These are phyloP conservation scores for Hylomyscus alleni DNA, from an alignment of 2,797 vertebrate genomes.

Conservation along the genomic window DNA sequence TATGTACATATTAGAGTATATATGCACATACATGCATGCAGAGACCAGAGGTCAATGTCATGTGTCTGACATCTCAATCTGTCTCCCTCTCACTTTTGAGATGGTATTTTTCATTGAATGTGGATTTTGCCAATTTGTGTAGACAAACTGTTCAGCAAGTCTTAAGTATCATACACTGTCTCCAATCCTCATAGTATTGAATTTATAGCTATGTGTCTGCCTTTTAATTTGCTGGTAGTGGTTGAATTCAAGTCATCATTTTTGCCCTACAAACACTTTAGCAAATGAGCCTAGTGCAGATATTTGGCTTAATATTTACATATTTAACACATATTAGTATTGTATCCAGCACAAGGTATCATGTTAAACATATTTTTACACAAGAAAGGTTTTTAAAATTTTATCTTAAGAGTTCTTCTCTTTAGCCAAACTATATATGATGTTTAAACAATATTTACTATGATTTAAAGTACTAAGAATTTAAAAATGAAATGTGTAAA, in stretches of 20 bases:
- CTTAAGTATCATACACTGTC: not conserved
- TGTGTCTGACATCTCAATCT: not conserved
- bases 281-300: not conserved
- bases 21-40: not conserved
- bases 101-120: not conserved
- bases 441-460: not conserved
- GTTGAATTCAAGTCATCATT: not conserved
- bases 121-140: not conserved
- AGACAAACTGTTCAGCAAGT: not conserved
- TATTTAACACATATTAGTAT: not conserved
- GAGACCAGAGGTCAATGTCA: not conserved
- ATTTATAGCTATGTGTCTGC: not conserved
- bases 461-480: not conserved
- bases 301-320: not conserved
- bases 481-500: not conserved
- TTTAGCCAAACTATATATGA: not conserved
- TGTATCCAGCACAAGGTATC: not conserved
- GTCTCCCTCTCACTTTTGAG: not conserved
- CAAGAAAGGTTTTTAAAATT: not conserved
- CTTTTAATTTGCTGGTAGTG: not conserved
- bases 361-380: not conserved
- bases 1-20: not conserved
- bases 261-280: not conserved
- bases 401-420: not conserved
- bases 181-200: not conserved